Percentiles rank a stretch among this genome's conserved stretches.
Evolutionary conservation across 2,888 invertebrate genomes (phyloP).

Genomic region (Ypsolopha scabrella): DNA sequence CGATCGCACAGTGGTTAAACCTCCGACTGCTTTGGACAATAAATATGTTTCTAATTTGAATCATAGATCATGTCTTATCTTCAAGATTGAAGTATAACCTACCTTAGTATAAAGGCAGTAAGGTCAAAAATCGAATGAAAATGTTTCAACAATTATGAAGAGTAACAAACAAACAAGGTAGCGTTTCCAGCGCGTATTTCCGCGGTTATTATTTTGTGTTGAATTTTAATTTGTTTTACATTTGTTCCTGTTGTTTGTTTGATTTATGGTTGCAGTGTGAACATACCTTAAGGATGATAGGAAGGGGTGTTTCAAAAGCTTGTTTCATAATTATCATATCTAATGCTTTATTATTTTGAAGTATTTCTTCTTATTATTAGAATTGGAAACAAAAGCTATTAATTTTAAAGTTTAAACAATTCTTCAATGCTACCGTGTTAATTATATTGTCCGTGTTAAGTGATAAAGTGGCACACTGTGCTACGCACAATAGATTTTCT

Average conservation of each 20-base stretch:
- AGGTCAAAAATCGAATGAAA: not conserved
- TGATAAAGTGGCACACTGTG: too few species aligned
- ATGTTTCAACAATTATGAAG: not conserved
- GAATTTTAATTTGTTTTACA: constrained; percentile 1
- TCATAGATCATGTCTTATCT: constrained; percentile 31
- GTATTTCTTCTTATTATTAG: not conserved
- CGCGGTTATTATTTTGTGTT: constrained; percentile 3
- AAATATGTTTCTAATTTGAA: constrained; percentile 16
- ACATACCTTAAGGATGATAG: too few species aligned
- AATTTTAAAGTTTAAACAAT: too few species aligned
- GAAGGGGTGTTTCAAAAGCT: too few species aligned
- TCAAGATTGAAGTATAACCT: constrained; percentile 1
- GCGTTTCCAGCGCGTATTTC: not conserved
- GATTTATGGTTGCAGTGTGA: constrained; percentile 21
- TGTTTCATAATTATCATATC: not conserved
- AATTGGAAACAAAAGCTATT: too few species aligned
- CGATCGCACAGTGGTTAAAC: constrained; percentile 14
- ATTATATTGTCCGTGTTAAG: too few species aligned
- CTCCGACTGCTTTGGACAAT: constrained; percentile 10
- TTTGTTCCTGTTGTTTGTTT: constrained; percentile 12
- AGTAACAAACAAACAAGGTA: not conserved
- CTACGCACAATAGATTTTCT: too few species aligned
- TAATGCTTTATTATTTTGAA: not conserved
- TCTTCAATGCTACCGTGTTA: too few species aligned
- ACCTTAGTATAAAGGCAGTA: not conserved